Percentiles rank a stretch among this genome's conserved stretches.
These are phyloP conservation scores for Pica pica DNA, from an alignment of 2,113 vertebrate species.

Conservation along the genomic window DNA sequence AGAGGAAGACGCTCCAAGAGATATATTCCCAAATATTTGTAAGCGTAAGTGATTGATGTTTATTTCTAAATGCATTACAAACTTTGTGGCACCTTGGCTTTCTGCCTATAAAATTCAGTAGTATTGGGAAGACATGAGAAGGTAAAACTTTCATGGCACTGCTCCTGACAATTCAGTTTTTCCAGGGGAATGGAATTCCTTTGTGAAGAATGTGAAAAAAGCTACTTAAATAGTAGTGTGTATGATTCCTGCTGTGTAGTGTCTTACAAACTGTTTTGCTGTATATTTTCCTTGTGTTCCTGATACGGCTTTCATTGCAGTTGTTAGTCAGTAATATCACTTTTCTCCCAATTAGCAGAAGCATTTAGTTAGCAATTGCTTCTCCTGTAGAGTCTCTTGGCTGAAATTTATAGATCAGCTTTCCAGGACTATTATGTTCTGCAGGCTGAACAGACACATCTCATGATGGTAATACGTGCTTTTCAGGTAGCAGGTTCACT, in stretches of 20 bases:
- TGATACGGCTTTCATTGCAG: accelerated
- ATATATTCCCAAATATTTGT: not conserved
- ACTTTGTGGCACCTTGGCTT: not conserved
- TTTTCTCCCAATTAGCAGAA: not conserved
- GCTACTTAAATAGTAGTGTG: not conserved
- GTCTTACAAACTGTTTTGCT: not conserved
- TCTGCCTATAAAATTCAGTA: not conserved
- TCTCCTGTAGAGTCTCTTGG: not conserved
- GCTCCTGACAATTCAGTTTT: not conserved
- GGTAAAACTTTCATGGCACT: not conserved
- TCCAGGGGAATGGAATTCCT: not conserved
- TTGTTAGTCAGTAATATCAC: not conserved
- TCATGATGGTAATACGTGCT: not conserved
- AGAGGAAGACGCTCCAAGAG: not conserved
- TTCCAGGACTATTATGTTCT: not conserved
- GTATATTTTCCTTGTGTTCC: not conserved
- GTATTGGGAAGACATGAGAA: not conserved
- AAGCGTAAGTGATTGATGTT: accelerated
- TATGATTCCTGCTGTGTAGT: not conserved
- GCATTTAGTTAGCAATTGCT: not conserved
- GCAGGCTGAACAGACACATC: not conserved
- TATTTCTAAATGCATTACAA: not conserved
- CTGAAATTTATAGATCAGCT: not conserved
- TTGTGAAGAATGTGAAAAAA: not conserved
- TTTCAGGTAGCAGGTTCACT: not conserved